Base-by-base conservation (phyloP, 2,797 vertebrate species). In the Sebastes melanostomus region DNA sequence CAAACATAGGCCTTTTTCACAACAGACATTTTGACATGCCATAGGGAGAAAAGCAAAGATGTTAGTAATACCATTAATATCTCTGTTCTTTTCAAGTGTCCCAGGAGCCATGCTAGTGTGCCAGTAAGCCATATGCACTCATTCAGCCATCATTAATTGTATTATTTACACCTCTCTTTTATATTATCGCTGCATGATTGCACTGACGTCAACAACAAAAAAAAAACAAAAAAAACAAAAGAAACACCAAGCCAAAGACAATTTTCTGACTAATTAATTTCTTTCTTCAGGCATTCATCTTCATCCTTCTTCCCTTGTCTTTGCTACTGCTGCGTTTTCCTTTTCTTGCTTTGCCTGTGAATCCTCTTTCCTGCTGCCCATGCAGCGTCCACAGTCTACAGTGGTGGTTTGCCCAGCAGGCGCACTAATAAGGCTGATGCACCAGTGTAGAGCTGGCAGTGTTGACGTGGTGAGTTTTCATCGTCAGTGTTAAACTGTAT, bases 401-500 rank as follows among this genome's bases (percentile, higher is more conserved):
- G 58, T 29, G 55, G 6, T 52, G 61, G 30, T 70, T 78, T 66
- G 42, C 72, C 65, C 59, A 54, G 72, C 62, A 54, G 25, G 29
- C 61, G 32, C 42, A 8, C 25, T 50, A 46, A 82, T 55, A 42
- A 72, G 18, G 11, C 78, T 78, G 72, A 80, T 67, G 72, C 66
- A 76, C 61, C 63, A 34, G 29, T 22, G 60, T 61, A 22, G 63
- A 82, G 50, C 60, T 63, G 62, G 38, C 34, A 46, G 30, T 18
- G 68, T 24, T 66, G 75, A 82, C 7, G 20, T 56, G 61, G 14
- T 42, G 56, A 71, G 29, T 72, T 74, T 75, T 27, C 70, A 11
- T 58, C n/a, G 29, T 73, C 59, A 58, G 14, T 25, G 60, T 80
- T 74, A 76, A 86, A 79, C 61, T 78, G 20, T 62, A 20, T 90